These are phyloP conservation scores for Cheirogaleus medius DNA, from an alignment of 2,113 vertebrate species.

Conservation along the genomic window DNA sequence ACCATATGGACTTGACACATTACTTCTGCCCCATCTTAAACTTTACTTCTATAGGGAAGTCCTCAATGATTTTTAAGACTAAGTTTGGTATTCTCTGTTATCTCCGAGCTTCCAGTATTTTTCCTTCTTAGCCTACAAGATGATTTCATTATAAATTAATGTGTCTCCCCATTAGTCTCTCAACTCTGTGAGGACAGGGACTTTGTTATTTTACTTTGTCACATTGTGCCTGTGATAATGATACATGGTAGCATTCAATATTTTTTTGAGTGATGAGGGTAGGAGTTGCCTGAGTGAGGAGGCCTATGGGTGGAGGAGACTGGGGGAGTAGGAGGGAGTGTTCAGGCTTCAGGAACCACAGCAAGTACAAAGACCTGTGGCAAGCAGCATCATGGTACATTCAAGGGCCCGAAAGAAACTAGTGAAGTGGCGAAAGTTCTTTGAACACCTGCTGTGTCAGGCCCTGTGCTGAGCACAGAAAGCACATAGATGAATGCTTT, in stretches of 20 bases:
- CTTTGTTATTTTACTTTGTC: slow-evolving; percentile 36
- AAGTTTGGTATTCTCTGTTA: neutral
- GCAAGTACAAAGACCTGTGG: neutral
- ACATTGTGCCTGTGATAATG: neutral
- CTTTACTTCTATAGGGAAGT: neutral
- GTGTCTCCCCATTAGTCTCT: neutral
- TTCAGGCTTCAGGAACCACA: neutral
- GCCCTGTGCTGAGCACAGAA: neutral
- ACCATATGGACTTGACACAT: neutral
- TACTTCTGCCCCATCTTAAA: neutral
- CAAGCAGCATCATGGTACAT: neutral
- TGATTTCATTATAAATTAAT: slow-evolving; percentile 36
- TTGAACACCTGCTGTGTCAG: neutral
- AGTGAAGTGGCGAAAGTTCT: neutral
- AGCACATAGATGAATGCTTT: neutral
- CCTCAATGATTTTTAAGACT: slow-evolving; percentile 17
- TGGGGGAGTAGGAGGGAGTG: neutral
- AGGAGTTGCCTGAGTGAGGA: neutral
- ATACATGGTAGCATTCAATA: neutral
- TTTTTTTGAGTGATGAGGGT: slow-evolving; percentile 39
- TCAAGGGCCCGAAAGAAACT: neutral
- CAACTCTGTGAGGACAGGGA: neutral
- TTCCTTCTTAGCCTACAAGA: neutral
- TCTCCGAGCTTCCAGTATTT: slow-evolving; percentile 19
- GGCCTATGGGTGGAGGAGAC: neutral